Conservation (phyloP, 30 jellyfish, hydroid and myxozoan genomes). For the Chrysaora quinquecirrha region DNA sequence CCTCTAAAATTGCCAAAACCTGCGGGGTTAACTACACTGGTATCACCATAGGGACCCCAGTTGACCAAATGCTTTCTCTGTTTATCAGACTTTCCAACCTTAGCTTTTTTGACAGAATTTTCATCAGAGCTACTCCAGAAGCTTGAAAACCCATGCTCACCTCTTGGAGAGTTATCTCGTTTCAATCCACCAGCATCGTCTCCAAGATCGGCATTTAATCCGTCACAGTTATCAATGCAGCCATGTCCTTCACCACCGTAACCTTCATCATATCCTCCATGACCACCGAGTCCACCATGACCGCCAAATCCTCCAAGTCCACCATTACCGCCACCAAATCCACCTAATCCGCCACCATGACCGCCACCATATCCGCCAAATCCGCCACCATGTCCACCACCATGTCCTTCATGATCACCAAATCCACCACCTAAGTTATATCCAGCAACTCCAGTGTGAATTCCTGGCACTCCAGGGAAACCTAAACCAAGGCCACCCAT, state of each 20-base stretch:
- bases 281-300: conserved; percentile 48
- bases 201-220: conserved; percentile 52
- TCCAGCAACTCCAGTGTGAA: conserved; percentile 94
- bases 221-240: conserved; percentile 66
- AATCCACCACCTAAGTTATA: conserved; percentile 93
- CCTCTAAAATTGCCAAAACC: conserved; percentile 73
- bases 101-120: too few species aligned
- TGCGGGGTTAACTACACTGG: conserved; percentile 72
- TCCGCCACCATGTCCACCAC: conserved; percentile 60
- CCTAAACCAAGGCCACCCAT: conserved; percentile 99
- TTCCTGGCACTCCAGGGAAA: conserved; percentile 97
- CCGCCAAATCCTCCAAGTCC: conserved; percentile 29
- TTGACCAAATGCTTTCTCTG: conserved; percentile 9
- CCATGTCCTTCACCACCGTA: conserved; percentile 81
- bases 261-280: conserved; percentile 75
- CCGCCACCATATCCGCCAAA: conserved; percentile 60
- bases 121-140: conserved; percentile 60
- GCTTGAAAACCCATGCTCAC: conserved; percentile 87
- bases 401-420: conserved; percentile 81
- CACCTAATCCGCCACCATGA: conserved; percentile 50
- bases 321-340: conserved; percentile 37
- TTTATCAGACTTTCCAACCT: neutral
- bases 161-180: conserved; percentile 50
- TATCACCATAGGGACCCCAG: conserved; percentile 66
- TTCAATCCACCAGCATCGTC: conserved; percentile 66